Evolutionary conservation across 2,113 vertebrate species (phyloP), one percentile per base, ranked within the genome.

Genomic region (Erythrocercus mccallii): DNA sequence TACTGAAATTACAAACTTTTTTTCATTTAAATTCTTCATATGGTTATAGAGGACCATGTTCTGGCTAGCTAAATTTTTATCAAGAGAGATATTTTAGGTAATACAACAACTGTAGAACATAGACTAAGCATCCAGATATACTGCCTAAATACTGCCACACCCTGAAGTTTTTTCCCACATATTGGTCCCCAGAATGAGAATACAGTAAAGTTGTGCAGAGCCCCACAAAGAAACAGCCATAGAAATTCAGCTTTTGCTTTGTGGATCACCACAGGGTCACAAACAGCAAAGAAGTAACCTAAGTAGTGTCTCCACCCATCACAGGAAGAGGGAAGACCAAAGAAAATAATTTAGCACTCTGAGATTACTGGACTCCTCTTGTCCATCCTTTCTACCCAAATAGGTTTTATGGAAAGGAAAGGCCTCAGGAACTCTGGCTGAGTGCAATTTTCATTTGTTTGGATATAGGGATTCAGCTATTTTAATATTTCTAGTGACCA

Each of bases 311-410:
- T 7, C 25, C 18, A 44, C 10, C 20, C 15, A 7, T 37, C 50
- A 62, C 6, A 58, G 62, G 42, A 65, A 57, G 31, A 86, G 9
- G 6, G 22, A 86, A 86, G 31, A 76, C 6, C 12, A 54, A n/a
- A 71, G 15, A 42, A 77, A 83, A 65, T 18, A 19, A 27, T 44
- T 48, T 37, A 20, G 19, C 6, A 9, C 20, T 33, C 22, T 45
- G 31, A 11, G 5, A 15, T 91, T 42, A 17, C 18, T 10, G 9
- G 4, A 33, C 35, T 84, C 44, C 30, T 66, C 35, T 50, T 28
- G 18, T 40, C 16, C 8, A 8, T 28, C 0, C 0, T 66, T 88
- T 72, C 73, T 65, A 70, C 11, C 37, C 16, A 70, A 22, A 54
- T n/a, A 62, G 1, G 7, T 35, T 31, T 20, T 22, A 60, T 8